A percentile compares a stretch with the other conserved stretches of the same genome.
Evolutionary conservation across 2,888 invertebrate genomes (phyloP).

Genomic region (Schizotus pectinicornis): DNA sequence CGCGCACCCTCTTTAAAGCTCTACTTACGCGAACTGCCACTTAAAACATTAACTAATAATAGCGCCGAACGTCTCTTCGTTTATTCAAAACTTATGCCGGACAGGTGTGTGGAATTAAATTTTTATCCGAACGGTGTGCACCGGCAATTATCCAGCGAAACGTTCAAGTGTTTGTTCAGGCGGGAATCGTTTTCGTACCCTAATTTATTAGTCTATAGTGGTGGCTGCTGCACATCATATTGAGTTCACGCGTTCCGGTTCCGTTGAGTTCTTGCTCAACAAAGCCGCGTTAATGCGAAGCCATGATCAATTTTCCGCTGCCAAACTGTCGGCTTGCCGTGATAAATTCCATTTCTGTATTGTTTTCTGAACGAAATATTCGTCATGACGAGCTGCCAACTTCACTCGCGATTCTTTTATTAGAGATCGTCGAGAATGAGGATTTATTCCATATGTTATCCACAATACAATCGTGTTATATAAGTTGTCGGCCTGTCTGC

Average conservation of each 20-base stretch:
- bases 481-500: slow-evolving; percentile 39
- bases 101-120: no score
- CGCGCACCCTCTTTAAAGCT: slow-evolving; percentile 41
- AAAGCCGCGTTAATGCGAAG: slow-evolving; percentile 37
- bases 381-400: slow-evolving; percentile 51
- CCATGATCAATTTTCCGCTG: slow-evolving; percentile 49
- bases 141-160: background rate
- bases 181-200: slow-evolving; percentile 7
- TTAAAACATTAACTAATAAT: slow-evolving; percentile 28
- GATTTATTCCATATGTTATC: slow-evolving; percentile 45
- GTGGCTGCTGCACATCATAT: slow-evolving; percentile 5
- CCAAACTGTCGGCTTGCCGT: slow-evolving; percentile 48
- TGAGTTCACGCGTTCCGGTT: slow-evolving; percentile 20
- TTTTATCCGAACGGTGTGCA: background rate
- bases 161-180: background rate
- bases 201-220: slow-evolving; percentile 23
- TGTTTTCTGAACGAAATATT: slow-evolving; percentile 50
- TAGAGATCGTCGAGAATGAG: slow-evolving; percentile 40
- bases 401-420: slow-evolving; percentile 47
- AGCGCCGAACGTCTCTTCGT: slow-evolving; percentile 1
- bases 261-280: slow-evolving; percentile 27
- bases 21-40: slow-evolving; percentile 17
- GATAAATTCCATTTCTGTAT: slow-evolving; percentile 52
- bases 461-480: slow-evolving; percentile 40
- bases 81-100: slow-evolving; percentile 3